Evolutionary conservation across 2,888 invertebrate species (phyloP).

Genomic region (Phoenoteleia sp.): DNA sequence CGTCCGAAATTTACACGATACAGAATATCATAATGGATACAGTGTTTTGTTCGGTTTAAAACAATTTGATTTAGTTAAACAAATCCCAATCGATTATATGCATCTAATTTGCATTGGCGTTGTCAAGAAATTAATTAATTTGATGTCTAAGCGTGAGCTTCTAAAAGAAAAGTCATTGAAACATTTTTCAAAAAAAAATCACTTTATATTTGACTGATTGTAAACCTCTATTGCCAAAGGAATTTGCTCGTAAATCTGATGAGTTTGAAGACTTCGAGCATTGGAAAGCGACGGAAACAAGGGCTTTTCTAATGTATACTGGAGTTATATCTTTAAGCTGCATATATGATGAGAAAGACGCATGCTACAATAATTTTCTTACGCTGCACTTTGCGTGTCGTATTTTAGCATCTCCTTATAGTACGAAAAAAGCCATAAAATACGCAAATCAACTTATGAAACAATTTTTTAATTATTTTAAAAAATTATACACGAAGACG

Average conservation of each 20-base stretch:
- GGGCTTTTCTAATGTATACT: not conserved
- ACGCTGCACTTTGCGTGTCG: not conserved
- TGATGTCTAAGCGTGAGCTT: not conserved
- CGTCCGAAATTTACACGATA: conserved; percentile 7
- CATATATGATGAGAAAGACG: not conserved
- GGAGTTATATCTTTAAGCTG: not conserved
- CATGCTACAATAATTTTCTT: not conserved
- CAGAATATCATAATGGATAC: conserved; percentile 34
- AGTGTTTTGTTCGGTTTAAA: conserved; percentile 36
- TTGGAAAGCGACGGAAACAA: not conserved
- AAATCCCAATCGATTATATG: conserved; percentile 53
- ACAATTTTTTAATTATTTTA: not conserved
- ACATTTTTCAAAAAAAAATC: not conserved
- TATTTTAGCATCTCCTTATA: not conserved
- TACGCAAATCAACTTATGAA: not conserved
- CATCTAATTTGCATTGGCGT: conserved; percentile 48
- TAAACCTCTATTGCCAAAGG: not conserved
- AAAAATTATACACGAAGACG: not conserved
- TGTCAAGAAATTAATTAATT: conserved; percentile 19
- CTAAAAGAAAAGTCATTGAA: not conserved
- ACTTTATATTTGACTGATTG: not conserved
- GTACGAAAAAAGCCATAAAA: not conserved
- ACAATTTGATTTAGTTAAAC: conserved; percentile 33
- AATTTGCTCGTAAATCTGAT: conserved; percentile 1
- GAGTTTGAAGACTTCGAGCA: not conserved